Evolutionary conservation across 2,888 invertebrate species (phyloP).

Genomic region (Plebejus melissa): DNA sequence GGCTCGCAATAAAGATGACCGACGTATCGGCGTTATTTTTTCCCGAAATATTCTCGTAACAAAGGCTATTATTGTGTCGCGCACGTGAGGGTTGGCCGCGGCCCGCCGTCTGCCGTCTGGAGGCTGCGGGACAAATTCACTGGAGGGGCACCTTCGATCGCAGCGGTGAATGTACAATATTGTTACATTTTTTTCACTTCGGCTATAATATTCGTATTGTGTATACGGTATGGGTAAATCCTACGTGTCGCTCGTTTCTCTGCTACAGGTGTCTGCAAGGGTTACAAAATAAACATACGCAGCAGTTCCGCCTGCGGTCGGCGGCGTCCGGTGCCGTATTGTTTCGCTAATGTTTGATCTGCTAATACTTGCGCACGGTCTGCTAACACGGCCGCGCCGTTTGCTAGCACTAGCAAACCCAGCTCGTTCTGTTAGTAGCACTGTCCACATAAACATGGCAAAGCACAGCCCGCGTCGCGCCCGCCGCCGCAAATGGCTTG

Average conservation of each 20-base stretch:
- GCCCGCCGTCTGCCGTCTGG: not conserved
- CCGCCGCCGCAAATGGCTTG: not conserved
- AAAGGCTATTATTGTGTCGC: not conserved
- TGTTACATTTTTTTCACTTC: not conserved
- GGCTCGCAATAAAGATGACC: not conserved
- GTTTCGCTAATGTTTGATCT: not conserved
- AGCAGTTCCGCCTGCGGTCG: not conserved
- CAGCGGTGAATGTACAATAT: not conserved
- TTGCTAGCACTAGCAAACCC: not conserved
- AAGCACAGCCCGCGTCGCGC: not conserved
- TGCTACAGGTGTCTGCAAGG: not conserved
- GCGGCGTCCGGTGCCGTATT: not conserved
- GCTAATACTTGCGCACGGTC: not conserved
- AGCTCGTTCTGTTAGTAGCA: not conserved
- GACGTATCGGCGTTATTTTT: not conserved
- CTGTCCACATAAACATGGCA: not conserved
- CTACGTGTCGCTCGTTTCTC: not conserved
- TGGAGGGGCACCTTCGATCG: not conserved
- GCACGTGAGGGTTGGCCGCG: not conserved
- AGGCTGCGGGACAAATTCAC: not conserved
- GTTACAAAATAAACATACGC: not conserved
- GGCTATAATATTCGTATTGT: not conserved
- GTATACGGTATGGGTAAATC: too few species aligned
- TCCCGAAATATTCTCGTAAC: not conserved
- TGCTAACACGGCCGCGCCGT: not conserved